Evolutionary conservation across 2,113 vertebrate genomes (phyloP).

Genomic region (Mixornis gularis): DNA sequence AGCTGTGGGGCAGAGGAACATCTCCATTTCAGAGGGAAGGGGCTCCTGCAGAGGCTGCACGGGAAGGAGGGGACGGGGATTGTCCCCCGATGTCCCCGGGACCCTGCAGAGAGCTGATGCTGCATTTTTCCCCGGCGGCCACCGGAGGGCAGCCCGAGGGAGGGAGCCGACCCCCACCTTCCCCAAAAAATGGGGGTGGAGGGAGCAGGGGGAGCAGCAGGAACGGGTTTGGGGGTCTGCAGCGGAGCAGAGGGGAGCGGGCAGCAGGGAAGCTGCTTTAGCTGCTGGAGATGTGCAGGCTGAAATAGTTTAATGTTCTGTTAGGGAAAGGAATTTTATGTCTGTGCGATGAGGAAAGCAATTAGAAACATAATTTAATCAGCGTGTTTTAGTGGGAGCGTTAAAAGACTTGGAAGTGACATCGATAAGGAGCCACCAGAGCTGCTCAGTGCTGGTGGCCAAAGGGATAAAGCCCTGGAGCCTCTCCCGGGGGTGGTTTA

Average conservation of each 20-base stretch:
- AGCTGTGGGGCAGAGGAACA: not conserved
- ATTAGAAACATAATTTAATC: conserved; percentile 42
- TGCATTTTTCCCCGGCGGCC: conserved; percentile 42
- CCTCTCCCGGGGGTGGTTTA: not conserved
- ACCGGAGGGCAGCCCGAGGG: conserved; percentile 74
- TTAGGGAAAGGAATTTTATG: not conserved
- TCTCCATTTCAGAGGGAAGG: not conserved
- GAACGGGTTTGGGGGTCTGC: not conserved
- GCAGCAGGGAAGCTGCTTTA: not conserved
- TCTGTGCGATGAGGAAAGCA: not conserved
- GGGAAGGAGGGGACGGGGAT: not conserved
- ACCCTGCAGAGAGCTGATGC: not conserved
- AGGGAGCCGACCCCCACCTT: conserved; percentile 7
- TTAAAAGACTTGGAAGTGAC: not conserved
- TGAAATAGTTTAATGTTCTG: not conserved
- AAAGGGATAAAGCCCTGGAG: not conserved
- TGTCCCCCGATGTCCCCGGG: not conserved
- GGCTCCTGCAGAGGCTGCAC: not conserved
- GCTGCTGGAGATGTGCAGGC: not conserved
- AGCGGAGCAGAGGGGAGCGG: not conserved
- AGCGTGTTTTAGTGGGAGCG: not conserved
- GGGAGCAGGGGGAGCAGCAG: not conserved
- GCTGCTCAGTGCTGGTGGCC: not conserved
- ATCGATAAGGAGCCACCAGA: not conserved
- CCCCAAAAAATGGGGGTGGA: not conserved